Percentiles rank a stretch among this genome's conserved stretches.
These are phyloP conservation scores for Coptodon rendalli DNA, from an alignment of 2,113 vertebrate genomes.

Conservation along the genomic window DNA sequence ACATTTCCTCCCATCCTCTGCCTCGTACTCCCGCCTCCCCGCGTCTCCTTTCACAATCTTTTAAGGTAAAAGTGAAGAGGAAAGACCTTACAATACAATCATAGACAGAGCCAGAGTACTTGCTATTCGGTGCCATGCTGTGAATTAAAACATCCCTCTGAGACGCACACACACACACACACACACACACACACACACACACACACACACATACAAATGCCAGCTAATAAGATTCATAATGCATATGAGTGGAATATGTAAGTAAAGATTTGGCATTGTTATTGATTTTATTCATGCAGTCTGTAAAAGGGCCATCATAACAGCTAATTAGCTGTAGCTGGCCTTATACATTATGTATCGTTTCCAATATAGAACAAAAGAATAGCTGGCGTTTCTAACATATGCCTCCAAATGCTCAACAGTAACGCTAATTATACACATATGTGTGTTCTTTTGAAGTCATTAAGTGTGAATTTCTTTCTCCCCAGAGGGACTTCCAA, in stretches of 20 bases:
- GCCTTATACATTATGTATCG: slow-evolving; percentile 58
- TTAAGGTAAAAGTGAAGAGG: not conserved
- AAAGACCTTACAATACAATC: not conserved
- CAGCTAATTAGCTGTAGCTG: slow-evolving; percentile 56
- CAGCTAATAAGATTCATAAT: slow-evolving; percentile 24
- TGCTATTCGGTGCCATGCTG: slow-evolving; percentile 16
- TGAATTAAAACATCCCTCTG: slow-evolving; percentile 15
- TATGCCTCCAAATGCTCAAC: slow-evolving; percentile 16
- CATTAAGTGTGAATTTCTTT: slow-evolving; percentile 1
- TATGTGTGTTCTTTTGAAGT: slow-evolving; percentile 40
- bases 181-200: not conserved
- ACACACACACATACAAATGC: not conserved
- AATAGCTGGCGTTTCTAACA: slow-evolving; percentile 13
- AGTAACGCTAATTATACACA: slow-evolving; percentile 21
- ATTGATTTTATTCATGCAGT: slow-evolving; percentile 64
- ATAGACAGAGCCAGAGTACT: not conserved
- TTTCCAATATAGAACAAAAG: slow-evolving; percentile 47
- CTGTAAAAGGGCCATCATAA: slow-evolving; percentile 42
- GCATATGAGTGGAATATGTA: slow-evolving; percentile 11
- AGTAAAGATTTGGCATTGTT: slow-evolving; percentile 37
- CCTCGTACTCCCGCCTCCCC: not conserved
- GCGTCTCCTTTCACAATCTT: not conserved
- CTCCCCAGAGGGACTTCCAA: slow-evolving; percentile 1
- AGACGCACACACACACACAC: not conserved
- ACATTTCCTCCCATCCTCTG: not conserved